These are phyloP conservation scores for Apotomis capreana DNA, from an alignment of 2,888 invertebrate species.

Conservation along the genomic window DNA sequence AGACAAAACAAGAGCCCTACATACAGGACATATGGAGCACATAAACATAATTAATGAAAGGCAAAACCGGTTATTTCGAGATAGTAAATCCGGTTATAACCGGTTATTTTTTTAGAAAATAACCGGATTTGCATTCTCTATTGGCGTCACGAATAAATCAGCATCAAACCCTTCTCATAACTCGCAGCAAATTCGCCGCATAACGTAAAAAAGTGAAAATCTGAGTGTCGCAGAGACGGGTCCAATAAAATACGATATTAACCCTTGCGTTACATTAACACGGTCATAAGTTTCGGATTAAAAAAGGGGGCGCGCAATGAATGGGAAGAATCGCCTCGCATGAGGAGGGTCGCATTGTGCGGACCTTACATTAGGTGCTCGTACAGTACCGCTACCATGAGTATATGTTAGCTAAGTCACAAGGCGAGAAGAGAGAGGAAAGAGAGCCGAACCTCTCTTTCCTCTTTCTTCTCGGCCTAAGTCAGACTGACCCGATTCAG, in stretches of 20 bases:
- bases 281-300: conserved; percentile 78
- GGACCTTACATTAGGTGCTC: conserved; percentile 44
- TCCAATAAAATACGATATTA: conserved; percentile 74
- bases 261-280: conserved; percentile 73
- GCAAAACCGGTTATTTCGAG: too few species aligned
- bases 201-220: conserved; percentile 43
- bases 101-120: too few species aligned
- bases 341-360: conserved; percentile 63
- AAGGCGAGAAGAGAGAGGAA: too few species aligned
- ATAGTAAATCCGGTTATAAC: too few species aligned
- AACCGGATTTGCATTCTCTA: too few species aligned
- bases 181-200: conserved; percentile 46
- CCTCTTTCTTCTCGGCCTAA: too few species aligned
- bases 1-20: too few species aligned
- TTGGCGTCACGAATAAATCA: conserved; percentile 12
- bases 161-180: conserved; percentile 16
- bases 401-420: too few species aligned
- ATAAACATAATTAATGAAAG: background rate
- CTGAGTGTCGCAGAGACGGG: conserved; percentile 50
- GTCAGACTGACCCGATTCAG: too few species aligned
- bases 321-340: conserved; percentile 59
- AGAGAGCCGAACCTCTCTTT: too few species aligned
- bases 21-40: background rate
- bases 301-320: conserved; percentile 66
- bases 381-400: conserved; percentile 15